Evolutionary conservation across 2,797 vertebrate species (phyloP), one percentile per base, ranked within the genome.

Genomic region (Tympanoctomys barrerae): DNA sequence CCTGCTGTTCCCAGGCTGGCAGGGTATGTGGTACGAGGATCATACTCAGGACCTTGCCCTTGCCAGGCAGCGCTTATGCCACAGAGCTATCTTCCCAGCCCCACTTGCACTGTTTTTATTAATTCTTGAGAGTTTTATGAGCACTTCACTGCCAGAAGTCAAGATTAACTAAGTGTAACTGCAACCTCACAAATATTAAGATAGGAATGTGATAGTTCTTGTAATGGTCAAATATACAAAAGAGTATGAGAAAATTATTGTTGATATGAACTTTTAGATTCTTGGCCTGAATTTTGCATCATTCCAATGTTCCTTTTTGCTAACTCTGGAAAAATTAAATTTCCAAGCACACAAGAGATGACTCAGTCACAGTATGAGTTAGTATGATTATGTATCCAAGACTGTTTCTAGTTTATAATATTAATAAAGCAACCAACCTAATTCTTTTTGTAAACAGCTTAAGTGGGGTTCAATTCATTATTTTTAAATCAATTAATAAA

Each of bases 241-340:
- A 73, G n/a, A 59, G 28, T 93, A 81, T 85, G 49, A 94, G 88
- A 94, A 94, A 95, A 88, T 68, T 57, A 87, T 26, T 49, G 18
- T 79, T 95, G 78, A 82, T 70, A 71, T n/a, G 78, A 92, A 94
- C 86, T 82, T 88, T 83, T 28, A 95, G 68, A 94, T 93, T 83
- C 68, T 90, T 92, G 79, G 70, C 86, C n/a, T 54, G 66, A 84
- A n/a, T 92, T 95, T 54, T 86, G 8, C 24, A 59, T 81, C 73
- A 94, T 46, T 90, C 9, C 36, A 49, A n/a, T 73, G 28, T 90
- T 52, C 52, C 22, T 57, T 89, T 90, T 82, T 49, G 21, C 80
- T 94, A 85, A 84, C 77, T 96, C 75, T 87, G n/a, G 62, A 52
- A 91, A 92, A 92, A 83, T 8, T 86, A 82, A 92, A 90, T 96